Percentiles rank a stretch among this genome's conserved stretches.
Conservation (phyloP, 2,888 invertebrate genomes). For the Dryomyza anilis region DNA sequence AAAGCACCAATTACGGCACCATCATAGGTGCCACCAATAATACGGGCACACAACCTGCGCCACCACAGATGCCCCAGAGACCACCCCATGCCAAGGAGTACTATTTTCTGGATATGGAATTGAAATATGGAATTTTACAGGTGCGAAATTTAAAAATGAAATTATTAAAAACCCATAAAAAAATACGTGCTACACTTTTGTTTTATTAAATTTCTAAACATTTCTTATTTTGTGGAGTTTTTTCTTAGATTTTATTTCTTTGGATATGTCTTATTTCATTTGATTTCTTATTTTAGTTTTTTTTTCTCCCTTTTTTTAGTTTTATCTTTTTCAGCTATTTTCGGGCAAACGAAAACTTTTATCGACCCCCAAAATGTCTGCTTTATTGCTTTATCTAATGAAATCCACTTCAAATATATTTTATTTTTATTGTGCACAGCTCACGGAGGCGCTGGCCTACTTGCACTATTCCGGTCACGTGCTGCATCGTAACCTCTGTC, state of each 20-base stretch:
- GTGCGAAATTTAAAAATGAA: slow-evolving; percentile 61
- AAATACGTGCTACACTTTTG: background rate
- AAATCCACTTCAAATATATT: background rate
- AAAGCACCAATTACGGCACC: slow-evolving; percentile 59
- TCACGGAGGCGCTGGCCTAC: slow-evolving; percentile 91
- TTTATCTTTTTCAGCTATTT: background rate
- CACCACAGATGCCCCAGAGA: slow-evolving; percentile 60
- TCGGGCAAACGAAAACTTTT: background rate
- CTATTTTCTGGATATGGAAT: slow-evolving; percentile 87
- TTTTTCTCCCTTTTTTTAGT: background rate
- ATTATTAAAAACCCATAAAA: background rate
- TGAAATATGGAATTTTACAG: slow-evolving; percentile 92
- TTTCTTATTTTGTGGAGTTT: background rate
- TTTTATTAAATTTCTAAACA: background rate
- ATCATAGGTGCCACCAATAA: slow-evolving; percentile 54
- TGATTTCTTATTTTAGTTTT: background rate
- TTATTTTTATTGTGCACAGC: slow-evolving; percentile 65
- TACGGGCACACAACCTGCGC: slow-evolving; percentile 57
- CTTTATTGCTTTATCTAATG: background rate
- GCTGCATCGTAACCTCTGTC: slow-evolving; percentile 94
- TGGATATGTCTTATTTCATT: too few relatives aligned
- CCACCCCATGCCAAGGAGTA: slow-evolving; percentile 79
- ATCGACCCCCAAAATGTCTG: background rate
- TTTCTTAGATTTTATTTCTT: background rate
- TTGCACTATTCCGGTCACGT: slow-evolving; percentile 87